These are phyloP conservation scores for Pheosia gnoma DNA, from an alignment of 2,888 invertebrate genomes.

Conservation along the genomic window DNA sequence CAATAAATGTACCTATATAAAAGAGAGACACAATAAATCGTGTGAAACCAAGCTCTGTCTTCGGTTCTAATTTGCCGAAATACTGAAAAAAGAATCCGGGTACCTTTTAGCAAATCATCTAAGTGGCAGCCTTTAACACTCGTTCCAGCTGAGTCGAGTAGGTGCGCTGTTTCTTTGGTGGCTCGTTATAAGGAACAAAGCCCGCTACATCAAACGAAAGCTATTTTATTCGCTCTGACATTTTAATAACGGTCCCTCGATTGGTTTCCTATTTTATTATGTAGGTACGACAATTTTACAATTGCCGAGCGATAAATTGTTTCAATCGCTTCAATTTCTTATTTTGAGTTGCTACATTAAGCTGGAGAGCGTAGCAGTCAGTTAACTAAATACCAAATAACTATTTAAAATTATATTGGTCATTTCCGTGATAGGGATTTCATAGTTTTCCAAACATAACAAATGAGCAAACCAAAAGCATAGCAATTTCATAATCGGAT, in stretches of 20 bases:
- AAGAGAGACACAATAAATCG: conserved; percentile 4
- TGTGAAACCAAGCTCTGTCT: conserved; percentile 9
- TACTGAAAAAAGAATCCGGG: conserved; percentile 37
- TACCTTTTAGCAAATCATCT: conserved; percentile 52
- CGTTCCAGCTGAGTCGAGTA: conserved; percentile 51
- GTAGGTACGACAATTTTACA: conserved; percentile 49
- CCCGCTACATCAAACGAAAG: conserved; percentile 65
- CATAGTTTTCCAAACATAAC: too few species aligned
- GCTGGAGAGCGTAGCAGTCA: too few species aligned
- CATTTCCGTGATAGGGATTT: too few species aligned
- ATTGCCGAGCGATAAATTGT: conserved; percentile 44
- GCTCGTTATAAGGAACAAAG: conserved; percentile 73
- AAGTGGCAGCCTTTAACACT: conserved; percentile 56
- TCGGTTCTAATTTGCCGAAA: conserved; percentile 26
- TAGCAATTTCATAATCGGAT: too few species aligned
- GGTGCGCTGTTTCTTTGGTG: conserved; percentile 51
- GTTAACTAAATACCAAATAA: too few species aligned
- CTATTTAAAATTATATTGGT: too few species aligned
- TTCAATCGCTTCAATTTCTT: conserved; percentile 23
- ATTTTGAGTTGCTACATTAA: neutral
- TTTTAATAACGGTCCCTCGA: conserved; percentile 60
- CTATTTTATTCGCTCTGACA: conserved; percentile 65
- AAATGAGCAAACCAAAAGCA: too few species aligned
- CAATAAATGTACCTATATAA: neutral
- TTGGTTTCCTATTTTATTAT: conserved; percentile 58